phyloP scores from a whole-genome alignment of 2,888 invertebrate species.

The Drosophila acutilabella region DNA sequence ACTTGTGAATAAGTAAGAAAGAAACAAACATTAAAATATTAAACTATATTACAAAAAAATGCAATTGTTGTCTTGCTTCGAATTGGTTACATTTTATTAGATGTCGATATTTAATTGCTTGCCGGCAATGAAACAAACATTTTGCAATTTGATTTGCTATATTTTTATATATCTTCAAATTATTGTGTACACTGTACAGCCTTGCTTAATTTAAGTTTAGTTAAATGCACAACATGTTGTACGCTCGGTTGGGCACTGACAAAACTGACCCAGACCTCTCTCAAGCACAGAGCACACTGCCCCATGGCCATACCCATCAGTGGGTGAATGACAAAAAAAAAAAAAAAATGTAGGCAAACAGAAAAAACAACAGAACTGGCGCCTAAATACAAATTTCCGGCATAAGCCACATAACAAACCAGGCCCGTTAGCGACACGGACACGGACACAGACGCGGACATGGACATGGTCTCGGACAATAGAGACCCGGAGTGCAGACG shows the following conservation, averaged over 20 bases:
- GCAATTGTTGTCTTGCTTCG: no score
- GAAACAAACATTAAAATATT: no score
- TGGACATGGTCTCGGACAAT: conserved; percentile 41
- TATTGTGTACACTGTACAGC: no score
- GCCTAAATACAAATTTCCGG: conserved; percentile 82
- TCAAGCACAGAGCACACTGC: conserved; percentile 17
- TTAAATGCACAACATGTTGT: conserved; percentile 19
- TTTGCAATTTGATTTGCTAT: no score
- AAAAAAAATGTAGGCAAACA: background rate
- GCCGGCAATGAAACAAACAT: no score
- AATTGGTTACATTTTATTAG: no score
- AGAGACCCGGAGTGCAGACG: conserved; percentile 32
- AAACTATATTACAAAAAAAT: no score
- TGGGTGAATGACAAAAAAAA: conserved; percentile 8
- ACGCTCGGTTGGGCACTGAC: conserved; percentile 2
- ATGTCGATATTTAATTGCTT: no score
- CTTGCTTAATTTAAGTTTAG: conserved; percentile 1
- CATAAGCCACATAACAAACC: conserved; percentile 78
- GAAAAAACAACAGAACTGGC: conserved; percentile 32
- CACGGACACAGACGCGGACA: conserved; percentile 15
- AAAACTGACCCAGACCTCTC: conserved; percentile 35
- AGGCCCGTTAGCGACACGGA: conserved; percentile 62
- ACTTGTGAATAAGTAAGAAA: no score
- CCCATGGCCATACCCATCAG: conserved; percentile 4
- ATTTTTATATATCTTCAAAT: no score